Evolutionary conservation across 2,797 vertebrate species (phyloP).

Genomic region (Pelodytes ibericus): DNA sequence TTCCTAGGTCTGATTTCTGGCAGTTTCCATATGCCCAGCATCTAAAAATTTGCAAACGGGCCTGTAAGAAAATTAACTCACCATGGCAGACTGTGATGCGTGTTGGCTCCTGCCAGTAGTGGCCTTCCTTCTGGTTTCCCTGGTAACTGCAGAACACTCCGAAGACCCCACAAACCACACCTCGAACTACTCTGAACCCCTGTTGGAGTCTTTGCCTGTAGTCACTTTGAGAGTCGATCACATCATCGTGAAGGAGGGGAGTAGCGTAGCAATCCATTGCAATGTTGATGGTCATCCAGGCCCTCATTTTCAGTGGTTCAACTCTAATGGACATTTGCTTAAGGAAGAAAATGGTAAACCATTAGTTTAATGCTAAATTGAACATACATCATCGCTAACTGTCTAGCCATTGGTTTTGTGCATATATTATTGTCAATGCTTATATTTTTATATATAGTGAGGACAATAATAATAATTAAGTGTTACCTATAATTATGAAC

Average conservation of each 20-base stretch:
- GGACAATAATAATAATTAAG: too few relatives aligned
- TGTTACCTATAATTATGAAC: too few relatives aligned
- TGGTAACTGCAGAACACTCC: slow-evolving; percentile 61
- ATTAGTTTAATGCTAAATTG: too few relatives aligned
- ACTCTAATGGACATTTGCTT: slow-evolving; percentile 84
- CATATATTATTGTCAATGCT: too few relatives aligned
- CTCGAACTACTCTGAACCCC: slow-evolving; percentile 67
- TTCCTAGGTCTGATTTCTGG: slow-evolving; percentile 24
- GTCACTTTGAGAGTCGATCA: slow-evolving; percentile 80
- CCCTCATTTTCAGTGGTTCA: slow-evolving; percentile 90
- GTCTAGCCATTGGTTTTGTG: too few relatives aligned
- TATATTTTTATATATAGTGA: too few relatives aligned
- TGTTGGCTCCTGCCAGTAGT: slow-evolving; percentile 67
- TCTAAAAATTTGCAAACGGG: background rate
- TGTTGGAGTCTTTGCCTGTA: slow-evolving; percentile 74
- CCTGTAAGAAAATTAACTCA: slow-evolving; percentile 63
- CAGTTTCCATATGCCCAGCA: background rate
- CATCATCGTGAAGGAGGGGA: slow-evolving; percentile 92
- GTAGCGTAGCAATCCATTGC: slow-evolving; percentile 90
- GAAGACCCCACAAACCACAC: slow-evolving; percentile 70
- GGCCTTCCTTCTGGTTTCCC: slow-evolving; percentile 73
- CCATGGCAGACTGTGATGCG: slow-evolving; percentile 58
- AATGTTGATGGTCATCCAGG: slow-evolving; percentile 87
- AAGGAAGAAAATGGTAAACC: slow-evolving; percentile 80
- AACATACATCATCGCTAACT: too few relatives aligned